These are phyloP conservation scores for Folsomia candida DNA, from an alignment of 2,888 invertebrate species.

Conservation along the genomic window DNA sequence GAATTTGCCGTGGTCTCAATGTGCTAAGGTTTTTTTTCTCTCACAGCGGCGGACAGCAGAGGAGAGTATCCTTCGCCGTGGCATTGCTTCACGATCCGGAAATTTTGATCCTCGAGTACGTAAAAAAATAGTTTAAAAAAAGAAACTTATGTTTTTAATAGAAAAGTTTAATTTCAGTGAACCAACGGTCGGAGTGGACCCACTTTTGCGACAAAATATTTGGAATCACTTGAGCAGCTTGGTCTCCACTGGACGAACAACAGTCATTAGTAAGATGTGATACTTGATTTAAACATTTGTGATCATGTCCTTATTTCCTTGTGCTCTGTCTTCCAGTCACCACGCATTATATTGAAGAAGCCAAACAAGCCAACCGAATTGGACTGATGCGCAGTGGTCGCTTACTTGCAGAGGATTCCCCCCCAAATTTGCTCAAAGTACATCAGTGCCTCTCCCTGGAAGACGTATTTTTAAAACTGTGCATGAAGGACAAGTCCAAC, in stretches of 20 bases:
- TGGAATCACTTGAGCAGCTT: constrained; percentile 91
- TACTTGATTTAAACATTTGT: no score
- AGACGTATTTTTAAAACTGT: constrained; percentile 85
- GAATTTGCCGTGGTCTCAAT: neutral
- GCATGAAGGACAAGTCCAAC: constrained; percentile 52
- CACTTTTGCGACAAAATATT: constrained; percentile 60
- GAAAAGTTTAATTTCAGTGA: constrained; percentile 13
- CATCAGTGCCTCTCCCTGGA: constrained; percentile 81
- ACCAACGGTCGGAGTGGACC: constrained; percentile 25
- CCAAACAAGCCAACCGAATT: constrained; percentile 58
- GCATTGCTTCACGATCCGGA: constrained; percentile 91
- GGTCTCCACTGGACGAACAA: constrained; percentile 83
- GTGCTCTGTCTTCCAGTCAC: constrained; percentile 56
- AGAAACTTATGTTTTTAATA: no score
- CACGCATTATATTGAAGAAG: constrained; percentile 19
- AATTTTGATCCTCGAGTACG: constrained; percentile 68
- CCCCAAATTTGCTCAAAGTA: constrained; percentile 68
- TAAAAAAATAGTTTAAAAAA: neutral
- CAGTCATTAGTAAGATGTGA: constrained; percentile 69
- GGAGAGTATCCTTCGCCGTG: constrained; percentile 86
- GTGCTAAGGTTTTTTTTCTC: neutral
- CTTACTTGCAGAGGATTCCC: constrained; percentile 85
- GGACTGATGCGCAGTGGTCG: constrained; percentile 91
- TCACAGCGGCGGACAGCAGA: constrained; percentile 80
- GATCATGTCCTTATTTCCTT: neutral